Evolutionary conservation across 2,888 invertebrate genomes (phyloP).

Genomic region (Tipula helvola): DNA sequence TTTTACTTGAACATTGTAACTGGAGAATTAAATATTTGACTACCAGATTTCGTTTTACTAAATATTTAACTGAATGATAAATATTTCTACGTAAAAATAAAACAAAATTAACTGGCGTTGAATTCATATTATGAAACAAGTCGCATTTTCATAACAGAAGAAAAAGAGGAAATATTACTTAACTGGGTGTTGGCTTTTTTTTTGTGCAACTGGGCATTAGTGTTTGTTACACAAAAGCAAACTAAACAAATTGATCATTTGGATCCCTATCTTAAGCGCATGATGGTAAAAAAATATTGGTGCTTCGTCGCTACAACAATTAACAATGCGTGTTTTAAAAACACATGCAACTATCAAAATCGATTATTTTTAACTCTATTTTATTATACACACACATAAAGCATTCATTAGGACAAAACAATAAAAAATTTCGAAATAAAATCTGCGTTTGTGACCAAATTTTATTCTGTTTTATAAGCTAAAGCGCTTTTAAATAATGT

Average conservation of each 20-base stretch:
- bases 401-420: neutral
- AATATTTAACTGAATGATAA: no score
- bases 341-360: neutral
- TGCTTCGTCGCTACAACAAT: neutral
- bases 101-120: no score
- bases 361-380: neutral
- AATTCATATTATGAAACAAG: no score
- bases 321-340: neutral
- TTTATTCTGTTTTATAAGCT: neutral
- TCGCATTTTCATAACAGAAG: no score
- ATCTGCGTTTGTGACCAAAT: neutral
- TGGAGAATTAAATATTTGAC: no score
- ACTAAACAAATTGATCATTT: slow-evolving; percentile 11
- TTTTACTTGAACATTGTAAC: no score
- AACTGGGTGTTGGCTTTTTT: no score
- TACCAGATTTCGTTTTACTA: no score
- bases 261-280: neutral
- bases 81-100: no score
- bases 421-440: neutral
- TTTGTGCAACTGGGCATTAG: no score
- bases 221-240: neutral
- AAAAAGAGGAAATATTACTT: no score
- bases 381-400: neutral
- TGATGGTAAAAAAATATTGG: neutral
- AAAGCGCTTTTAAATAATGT: neutral